These are phyloP conservation scores for Peromyscus californicus DNA, from an alignment of 2,113 vertebrate genomes.

Conservation along the genomic window DNA sequence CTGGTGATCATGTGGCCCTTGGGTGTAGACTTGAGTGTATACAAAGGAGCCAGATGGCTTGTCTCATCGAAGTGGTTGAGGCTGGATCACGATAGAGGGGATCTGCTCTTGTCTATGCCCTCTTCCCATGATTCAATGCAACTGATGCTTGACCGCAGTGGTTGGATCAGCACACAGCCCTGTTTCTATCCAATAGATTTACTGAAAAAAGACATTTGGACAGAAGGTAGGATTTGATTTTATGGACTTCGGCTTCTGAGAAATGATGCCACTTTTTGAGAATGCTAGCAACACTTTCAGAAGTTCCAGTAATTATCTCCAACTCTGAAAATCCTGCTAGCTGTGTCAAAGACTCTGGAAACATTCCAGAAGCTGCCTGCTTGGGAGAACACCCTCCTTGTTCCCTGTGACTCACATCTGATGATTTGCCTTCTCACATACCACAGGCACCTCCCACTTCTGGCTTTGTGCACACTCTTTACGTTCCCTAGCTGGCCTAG, in stretches of 20 bases:
- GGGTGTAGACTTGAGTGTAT: not conserved
- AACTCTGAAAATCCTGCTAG: slow-evolving; percentile 5
- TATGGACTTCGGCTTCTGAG: slow-evolving; percentile 70
- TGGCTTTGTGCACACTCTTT: not conserved
- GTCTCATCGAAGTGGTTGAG: not conserved
- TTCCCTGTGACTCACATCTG: slow-evolving; percentile 57
- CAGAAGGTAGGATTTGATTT: not conserved
- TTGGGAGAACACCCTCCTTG: slow-evolving; percentile 4
- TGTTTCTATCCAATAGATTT: not conserved
- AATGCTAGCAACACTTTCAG: slow-evolving; percentile 63
- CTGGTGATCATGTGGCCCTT: not conserved
- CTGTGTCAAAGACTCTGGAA: slow-evolving; percentile 70
- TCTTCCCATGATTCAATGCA: not conserved
- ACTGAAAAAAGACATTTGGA: not conserved
- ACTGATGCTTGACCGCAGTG: not conserved
- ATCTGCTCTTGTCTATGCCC: not conserved
- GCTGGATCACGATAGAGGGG: not conserved
- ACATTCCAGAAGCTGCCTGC: slow-evolving; percentile 35
- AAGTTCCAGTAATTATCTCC: slow-evolving; percentile 77
- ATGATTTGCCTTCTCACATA: not conserved
- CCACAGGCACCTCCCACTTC: not conserved
- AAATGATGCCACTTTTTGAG: slow-evolving; percentile 65
- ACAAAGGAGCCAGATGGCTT: not conserved
- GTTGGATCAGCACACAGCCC: too few species aligned
- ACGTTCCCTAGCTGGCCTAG: not conserved